Evolutionary conservation across 2,797 vertebrate species (phyloP).

Genomic region (Pygocentrus nattereri): DNA sequence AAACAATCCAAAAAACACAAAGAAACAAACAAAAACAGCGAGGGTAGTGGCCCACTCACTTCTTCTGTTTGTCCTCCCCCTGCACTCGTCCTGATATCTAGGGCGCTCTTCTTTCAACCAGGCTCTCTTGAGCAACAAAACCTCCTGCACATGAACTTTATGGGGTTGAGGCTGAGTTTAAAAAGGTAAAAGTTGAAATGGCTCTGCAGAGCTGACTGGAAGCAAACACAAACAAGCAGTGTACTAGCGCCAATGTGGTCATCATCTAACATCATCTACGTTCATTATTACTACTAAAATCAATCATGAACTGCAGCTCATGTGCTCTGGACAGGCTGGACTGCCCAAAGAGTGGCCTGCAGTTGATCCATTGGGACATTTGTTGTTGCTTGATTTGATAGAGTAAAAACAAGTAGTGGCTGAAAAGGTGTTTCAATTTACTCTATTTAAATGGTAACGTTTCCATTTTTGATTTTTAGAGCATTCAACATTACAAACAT

Average conservation of each 20-base stretch:
- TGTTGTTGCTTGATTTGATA: too few relatives aligned
- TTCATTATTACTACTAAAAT: conserved; percentile 1
- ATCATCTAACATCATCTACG: conserved; percentile 19
- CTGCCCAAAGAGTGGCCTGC: too few relatives aligned
- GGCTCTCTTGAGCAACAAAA: conserved; percentile 27
- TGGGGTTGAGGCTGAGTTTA: conserved; percentile 14
- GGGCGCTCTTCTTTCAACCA: conserved; percentile 26
- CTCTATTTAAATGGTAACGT: too few relatives aligned
- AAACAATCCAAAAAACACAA: background rate
- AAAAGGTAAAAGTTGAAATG: conserved; percentile 43
- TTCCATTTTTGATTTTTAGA: too few relatives aligned
- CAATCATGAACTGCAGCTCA: conserved; percentile 29
- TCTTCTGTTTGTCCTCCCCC: conserved; percentile 11
- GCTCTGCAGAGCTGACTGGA: background rate
- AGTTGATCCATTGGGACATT: too few relatives aligned
- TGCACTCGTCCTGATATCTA: conserved; percentile 10
- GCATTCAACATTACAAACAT: too few relatives aligned
- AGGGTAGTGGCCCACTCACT: conserved; percentile 29
- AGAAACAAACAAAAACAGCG: background rate
- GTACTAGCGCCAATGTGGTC: background rate
- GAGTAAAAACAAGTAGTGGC: too few relatives aligned
- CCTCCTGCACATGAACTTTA: conserved; percentile 4
- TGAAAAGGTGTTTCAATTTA: too few relatives aligned
- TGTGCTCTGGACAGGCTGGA: background rate
- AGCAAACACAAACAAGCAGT: background rate